Evolutionary conservation across 2,888 invertebrate species (phyloP).

Genomic region (Matsumyia berberina): DNA sequence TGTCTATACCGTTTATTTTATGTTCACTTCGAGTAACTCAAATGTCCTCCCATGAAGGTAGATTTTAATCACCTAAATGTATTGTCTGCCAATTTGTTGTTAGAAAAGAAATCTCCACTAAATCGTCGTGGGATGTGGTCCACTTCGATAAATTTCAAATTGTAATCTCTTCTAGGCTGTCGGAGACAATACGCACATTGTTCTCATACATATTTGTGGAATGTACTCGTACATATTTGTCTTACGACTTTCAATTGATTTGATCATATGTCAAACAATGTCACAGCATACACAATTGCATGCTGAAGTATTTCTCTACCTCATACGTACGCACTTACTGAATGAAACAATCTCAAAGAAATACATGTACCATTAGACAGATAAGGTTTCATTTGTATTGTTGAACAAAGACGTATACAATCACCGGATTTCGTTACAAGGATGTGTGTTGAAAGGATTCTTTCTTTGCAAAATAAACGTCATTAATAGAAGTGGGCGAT

Average conservation of each 20-base stretch:
- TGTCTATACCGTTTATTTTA: too few species aligned
- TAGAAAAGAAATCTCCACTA: too few species aligned
- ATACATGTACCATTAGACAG: slow-evolving; percentile 39
- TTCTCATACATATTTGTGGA: slow-evolving; percentile 4
- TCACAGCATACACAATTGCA: slow-evolving; percentile 34
- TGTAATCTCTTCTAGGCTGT: not conserved
- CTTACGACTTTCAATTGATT: slow-evolving; percentile 23
- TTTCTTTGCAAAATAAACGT: slow-evolving; percentile 4
- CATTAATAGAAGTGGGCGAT: slow-evolving; percentile 17
- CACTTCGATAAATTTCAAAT: too few species aligned
- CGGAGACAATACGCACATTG: slow-evolving; percentile 8
- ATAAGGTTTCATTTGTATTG: slow-evolving; percentile 47
- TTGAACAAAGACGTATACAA: slow-evolving; percentile 13
- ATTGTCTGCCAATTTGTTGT: too few species aligned
- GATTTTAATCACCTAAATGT: too few species aligned
- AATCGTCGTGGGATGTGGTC: too few species aligned
- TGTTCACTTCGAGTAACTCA: too few species aligned
- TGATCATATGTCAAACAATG: slow-evolving; percentile 48
- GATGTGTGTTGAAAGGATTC: slow-evolving; percentile 5
- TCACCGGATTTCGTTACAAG: slow-evolving; percentile 22
- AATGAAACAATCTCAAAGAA: slow-evolving; percentile 45
- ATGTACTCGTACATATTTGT: slow-evolving; percentile 2
- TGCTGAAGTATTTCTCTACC: not conserved
- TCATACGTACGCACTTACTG: slow-evolving; percentile 10
- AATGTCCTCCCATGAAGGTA: too few species aligned